Conservation (phyloP, 2,888 invertebrate species). For the Oligia strigilis region DNA sequence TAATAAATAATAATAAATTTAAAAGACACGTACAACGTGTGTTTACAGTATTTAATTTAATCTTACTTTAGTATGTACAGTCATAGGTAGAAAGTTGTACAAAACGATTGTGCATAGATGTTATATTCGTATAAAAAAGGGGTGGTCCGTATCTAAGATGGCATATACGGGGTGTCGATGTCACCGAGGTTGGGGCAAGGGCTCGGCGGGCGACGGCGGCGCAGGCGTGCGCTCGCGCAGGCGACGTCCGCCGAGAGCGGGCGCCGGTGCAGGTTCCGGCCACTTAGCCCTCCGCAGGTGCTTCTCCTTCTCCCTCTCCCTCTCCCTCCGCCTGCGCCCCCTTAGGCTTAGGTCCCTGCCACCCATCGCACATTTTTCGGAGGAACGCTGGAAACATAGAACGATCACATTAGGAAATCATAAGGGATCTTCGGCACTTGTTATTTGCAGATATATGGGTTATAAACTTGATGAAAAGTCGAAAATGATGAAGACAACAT, state of each 20-base stretch:
- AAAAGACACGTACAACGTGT: conserved; percentile 90
- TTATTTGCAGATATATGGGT: conserved; percentile 59
- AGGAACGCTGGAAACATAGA: conserved; percentile 93
- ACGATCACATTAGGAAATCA: conserved; percentile 25
- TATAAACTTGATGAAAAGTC: conserved; percentile 41
- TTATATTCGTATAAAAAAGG: conserved; percentile 86
- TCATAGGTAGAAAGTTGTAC: conserved; percentile 86
- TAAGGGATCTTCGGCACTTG: conserved; percentile 21
- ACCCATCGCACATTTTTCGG: conserved; percentile 95
- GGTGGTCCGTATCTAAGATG: conserved; percentile 86
- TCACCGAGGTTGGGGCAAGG: conserved; percentile 65
- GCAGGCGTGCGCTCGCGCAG: conserved; percentile 62
- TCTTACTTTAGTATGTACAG: conserved; percentile 90
- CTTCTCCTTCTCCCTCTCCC: conserved; percentile 65
- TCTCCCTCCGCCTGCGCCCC: conserved; percentile 61
- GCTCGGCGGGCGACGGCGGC: conserved; percentile 66
- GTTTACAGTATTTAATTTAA: conserved; percentile 89
- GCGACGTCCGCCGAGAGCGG: conserved; percentile 55
- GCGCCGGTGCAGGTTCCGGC: conserved; percentile 62
- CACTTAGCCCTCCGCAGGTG: conserved; percentile 82
- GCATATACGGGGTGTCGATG: conserved; percentile 78
- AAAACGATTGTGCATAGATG: conserved; percentile 79
- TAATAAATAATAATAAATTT: conserved; percentile 87
- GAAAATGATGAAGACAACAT: conserved; percentile 29
- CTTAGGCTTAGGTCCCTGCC: conserved; percentile 77